Conservation (phyloP, 2,888 invertebrate species). For the Embidobia sp. region DNA sequence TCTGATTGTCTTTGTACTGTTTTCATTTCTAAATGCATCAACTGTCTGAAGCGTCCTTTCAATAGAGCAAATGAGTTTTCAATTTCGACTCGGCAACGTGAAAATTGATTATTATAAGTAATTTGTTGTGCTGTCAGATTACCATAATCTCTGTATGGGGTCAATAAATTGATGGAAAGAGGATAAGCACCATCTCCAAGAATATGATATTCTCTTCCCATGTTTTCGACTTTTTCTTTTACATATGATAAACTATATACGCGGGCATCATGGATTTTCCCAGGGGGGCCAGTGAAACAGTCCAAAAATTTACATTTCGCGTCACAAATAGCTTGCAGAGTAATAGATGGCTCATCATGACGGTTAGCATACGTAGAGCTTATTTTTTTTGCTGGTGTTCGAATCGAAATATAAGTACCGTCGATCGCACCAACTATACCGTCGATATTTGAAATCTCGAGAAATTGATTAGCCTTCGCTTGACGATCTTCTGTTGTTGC, state of each 20-base stretch:
- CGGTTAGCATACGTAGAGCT: conserved; percentile 5
- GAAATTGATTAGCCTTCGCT: not conserved
- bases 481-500: conserved; percentile 8
- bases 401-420: not conserved
- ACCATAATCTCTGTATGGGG: not conserved
- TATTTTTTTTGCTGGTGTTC: conserved; percentile 5
- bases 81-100: not conserved
- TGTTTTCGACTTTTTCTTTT: not conserved
- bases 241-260: not conserved
- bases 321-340: conserved; percentile 15
- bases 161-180: not conserved
- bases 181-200: not conserved
- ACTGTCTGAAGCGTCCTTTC: not conserved
- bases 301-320: conserved; percentile 3
- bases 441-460: conserved; percentile 8
- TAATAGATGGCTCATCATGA: conserved; percentile 2
- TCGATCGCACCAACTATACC: conserved; percentile 2
- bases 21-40: not conserved
- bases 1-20: not conserved
- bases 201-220: not conserved
- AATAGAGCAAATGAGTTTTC: not conserved
- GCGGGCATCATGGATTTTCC: conserved; percentile 8
- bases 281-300: not conserved
- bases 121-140: not conserved
- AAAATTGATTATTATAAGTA: not conserved